phyloP scores from a whole-genome alignment of 1,140 invertebrate species.

The Drosophila oshimai region DNA sequence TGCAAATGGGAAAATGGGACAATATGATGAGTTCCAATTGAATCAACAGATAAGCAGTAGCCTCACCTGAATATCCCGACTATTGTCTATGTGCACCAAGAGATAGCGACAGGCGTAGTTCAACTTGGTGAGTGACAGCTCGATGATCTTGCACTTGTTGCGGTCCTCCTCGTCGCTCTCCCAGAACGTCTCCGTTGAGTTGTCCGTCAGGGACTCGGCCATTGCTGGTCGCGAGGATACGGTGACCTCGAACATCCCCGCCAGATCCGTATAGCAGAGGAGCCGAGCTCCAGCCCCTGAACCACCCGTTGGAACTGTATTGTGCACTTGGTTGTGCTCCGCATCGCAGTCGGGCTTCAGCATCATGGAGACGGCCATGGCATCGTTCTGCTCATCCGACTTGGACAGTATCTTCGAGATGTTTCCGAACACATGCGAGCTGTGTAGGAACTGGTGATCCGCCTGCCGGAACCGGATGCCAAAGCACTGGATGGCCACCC shows the following conservation, averaged over 20 bases:
- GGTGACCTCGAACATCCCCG: slow-evolving; percentile 84
- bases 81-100: slow-evolving; percentile 96
- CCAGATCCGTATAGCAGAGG: slow-evolving; percentile 65
- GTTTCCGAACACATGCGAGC: slow-evolving; percentile 96
- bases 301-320: background rate
- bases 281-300: slow-evolving; percentile 54
- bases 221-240: slow-evolving; percentile 96
- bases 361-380: slow-evolving; percentile 67
- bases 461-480: slow-evolving; percentile 93
- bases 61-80: slow-evolving; percentile 92
- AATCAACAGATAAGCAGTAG: too few species aligned
- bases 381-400: slow-evolving; percentile 90
- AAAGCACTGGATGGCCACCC: slow-evolving; percentile 97
- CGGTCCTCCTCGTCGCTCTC: slow-evolving; percentile 98
- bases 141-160: slow-evolving; percentile 93
- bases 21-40: too few species aligned
- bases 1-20: slow-evolving; percentile 69
- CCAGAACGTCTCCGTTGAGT: slow-evolving; percentile 99
- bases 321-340: slow-evolving; percentile 51
- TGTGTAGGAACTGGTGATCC: slow-evolving; percentile 97
- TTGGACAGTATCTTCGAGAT: slow-evolving; percentile 97
- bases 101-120: slow-evolving; percentile 84
- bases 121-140: slow-evolving; percentile 83
- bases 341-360: slow-evolving; percentile 47
- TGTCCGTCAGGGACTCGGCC: slow-evolving; percentile 95